Evolutionary conservation across 2,888 invertebrate species (phyloP).

Genomic region (Lagria hirta): DNA sequence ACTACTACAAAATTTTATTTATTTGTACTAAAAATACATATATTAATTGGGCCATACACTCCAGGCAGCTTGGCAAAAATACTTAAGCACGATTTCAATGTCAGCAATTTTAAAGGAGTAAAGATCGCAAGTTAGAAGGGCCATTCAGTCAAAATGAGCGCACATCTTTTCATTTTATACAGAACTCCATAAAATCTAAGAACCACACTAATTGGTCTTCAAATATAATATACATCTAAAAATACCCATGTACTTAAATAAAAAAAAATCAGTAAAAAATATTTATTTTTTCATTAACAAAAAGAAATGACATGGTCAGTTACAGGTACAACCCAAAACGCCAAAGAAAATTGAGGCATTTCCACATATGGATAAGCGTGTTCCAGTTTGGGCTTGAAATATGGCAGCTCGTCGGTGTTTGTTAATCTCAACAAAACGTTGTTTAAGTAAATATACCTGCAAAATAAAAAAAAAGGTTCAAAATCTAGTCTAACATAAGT

Average conservation of each 20-base stretch:
- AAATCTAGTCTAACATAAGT: not conserved
- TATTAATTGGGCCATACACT: no score
- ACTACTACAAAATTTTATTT: no score
- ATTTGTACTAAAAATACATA: no score
- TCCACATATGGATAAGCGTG: constrained; percentile 56
- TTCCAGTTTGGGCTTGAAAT: constrained; percentile 56
- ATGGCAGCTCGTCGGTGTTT: constrained; percentile 57
- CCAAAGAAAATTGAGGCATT: constrained; percentile 65
- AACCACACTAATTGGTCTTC: no score
- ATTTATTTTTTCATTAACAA: no score
- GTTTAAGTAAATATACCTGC: constrained; percentile 62
- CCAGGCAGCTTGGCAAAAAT: no score
- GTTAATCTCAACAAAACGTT: constrained; percentile 58
- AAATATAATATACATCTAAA: no score
- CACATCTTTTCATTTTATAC: no score
- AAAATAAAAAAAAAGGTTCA: constrained; percentile 39
- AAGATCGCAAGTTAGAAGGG: constrained; percentile 36
- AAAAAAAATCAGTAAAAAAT: constrained; percentile 4
- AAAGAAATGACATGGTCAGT: constrained; percentile 12
- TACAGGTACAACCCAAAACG: constrained; percentile 61
- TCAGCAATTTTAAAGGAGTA: constrained; percentile 48
- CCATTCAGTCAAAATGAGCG: constrained; percentile 2
- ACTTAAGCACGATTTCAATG: constrained; percentile 50
- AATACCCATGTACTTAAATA: no score
- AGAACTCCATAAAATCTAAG: no score